Conservation (phyloP, 2,113 vertebrate genomes). For the Chloroceryle aenea region DNA sequence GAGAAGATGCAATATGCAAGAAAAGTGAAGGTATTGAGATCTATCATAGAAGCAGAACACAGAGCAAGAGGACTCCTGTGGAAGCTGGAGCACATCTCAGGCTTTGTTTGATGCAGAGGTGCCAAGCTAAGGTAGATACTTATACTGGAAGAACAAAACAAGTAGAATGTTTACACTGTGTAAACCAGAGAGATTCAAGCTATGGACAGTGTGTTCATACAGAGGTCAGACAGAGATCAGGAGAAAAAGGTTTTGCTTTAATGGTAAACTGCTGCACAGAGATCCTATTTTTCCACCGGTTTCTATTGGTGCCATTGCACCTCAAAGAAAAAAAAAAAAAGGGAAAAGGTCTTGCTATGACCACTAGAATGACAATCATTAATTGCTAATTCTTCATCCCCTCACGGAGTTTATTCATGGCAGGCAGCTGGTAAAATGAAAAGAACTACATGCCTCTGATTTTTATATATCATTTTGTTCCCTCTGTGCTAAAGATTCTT, state of each 20-base stretch:
- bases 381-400: neutral
- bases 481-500: neutral
- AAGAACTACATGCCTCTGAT: neutral
- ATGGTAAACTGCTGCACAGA: neutral
- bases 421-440: neutral
- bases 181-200: neutral
- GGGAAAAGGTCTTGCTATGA: neutral
- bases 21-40: neutral
- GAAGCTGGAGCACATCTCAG: neutral
- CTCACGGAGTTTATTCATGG: neutral
- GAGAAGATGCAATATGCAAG: neutral
- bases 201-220: neutral
- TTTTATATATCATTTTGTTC: constrained; percentile 29
- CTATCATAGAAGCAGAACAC: neutral
- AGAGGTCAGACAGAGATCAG: neutral
- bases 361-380: neutral
- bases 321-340: neutral
- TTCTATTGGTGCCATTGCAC: neutral
- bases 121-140: neutral
- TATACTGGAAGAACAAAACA: neutral
- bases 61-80: neutral
- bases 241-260: neutral
- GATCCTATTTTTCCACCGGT: neutral
- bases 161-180: neutral
- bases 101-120: neutral